phyloP scores from a whole-genome alignment of 2,797 vertebrate species.

The Amblyopsis hoosieri region DNA sequence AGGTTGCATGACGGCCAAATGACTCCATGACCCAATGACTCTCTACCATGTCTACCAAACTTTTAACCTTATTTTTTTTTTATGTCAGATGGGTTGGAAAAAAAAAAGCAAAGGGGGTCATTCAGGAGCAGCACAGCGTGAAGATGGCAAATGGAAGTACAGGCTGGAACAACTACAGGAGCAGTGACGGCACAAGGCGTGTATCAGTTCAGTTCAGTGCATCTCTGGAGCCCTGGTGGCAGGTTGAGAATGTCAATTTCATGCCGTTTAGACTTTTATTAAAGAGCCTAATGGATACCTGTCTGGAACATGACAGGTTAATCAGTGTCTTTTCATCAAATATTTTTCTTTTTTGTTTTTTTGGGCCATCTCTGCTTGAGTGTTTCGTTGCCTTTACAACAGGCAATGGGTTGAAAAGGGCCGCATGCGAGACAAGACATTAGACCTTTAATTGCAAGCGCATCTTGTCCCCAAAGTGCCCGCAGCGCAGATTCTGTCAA shows the following conservation, averaged over 20 bases:
- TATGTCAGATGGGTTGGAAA: conserved; percentile 2
- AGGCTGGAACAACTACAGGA: conserved; percentile 37
- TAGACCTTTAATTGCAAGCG: conserved; percentile 64
- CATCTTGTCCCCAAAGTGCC: conserved; percentile 48
- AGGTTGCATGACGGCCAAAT: neutral
- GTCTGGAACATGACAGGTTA: conserved; percentile 76
- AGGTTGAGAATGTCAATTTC: conserved; percentile 80
- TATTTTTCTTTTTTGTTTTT: conserved; percentile 39
- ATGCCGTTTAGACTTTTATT: conserved; percentile 78
- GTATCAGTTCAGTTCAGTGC: conserved; percentile 54
- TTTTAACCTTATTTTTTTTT: too few species aligned
- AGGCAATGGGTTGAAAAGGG: conserved; percentile 50
- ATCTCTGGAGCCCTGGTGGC: conserved; percentile 38
- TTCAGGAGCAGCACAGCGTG: conserved; percentile 37
- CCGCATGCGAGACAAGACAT: conserved; percentile 56
- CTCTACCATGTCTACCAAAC: conserved; percentile 5
- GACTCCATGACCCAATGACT: neutral
- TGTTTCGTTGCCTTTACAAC: conserved; percentile 39
- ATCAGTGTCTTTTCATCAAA: conserved; percentile 71
- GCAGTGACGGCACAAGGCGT: conserved; percentile 39
- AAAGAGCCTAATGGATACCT: conserved; percentile 79
- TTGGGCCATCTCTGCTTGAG: conserved; percentile 56
- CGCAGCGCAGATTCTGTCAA: conserved; percentile 54
- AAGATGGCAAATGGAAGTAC: conserved; percentile 45
- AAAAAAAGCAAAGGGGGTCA: conserved; percentile 39